Conservation (phyloP, 2,113 vertebrate genomes). For the Lophura nycthemera region DNA sequence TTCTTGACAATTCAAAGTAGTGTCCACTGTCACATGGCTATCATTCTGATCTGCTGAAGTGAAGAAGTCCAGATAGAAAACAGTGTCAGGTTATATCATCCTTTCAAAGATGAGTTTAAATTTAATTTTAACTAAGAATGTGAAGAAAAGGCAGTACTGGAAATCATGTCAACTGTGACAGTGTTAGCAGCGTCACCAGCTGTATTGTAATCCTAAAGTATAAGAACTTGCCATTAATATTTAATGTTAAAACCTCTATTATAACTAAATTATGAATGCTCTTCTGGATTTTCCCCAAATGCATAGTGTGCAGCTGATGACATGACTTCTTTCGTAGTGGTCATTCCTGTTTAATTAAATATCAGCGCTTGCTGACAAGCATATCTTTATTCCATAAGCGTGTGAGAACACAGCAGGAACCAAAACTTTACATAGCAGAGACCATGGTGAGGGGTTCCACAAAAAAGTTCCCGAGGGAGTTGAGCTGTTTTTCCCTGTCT, state of each 20-base stretch:
- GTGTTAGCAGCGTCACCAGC: background rate
- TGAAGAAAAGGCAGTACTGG: background rate
- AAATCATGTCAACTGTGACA: background rate
- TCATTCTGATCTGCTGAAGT: background rate
- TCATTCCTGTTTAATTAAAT: conserved; percentile 2
- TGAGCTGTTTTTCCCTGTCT: background rate
- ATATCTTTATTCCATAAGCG: conserved; percentile 3
- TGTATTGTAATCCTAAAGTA: background rate
- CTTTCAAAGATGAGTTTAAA: background rate
- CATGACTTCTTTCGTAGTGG: background rate
- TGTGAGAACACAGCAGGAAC: background rate
- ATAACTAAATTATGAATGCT: background rate
- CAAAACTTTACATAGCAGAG: background rate
- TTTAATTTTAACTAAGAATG: background rate
- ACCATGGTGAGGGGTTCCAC: background rate
- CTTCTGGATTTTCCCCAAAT: background rate
- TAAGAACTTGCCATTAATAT: background rate
- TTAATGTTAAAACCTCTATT: background rate
- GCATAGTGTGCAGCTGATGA: background rate
- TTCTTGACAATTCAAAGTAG: background rate
- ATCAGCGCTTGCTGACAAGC: background rate
- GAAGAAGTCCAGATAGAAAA: background rate
- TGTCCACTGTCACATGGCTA: background rate
- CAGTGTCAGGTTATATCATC: background rate
- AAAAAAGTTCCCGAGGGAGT: background rate